Evolutionary conservation across 30 jellyfish, hydroid and myxozoan species (phyloP), one percentile per base, ranked within the genome.

Genomic region (Catostylus mosaicus): DNA sequence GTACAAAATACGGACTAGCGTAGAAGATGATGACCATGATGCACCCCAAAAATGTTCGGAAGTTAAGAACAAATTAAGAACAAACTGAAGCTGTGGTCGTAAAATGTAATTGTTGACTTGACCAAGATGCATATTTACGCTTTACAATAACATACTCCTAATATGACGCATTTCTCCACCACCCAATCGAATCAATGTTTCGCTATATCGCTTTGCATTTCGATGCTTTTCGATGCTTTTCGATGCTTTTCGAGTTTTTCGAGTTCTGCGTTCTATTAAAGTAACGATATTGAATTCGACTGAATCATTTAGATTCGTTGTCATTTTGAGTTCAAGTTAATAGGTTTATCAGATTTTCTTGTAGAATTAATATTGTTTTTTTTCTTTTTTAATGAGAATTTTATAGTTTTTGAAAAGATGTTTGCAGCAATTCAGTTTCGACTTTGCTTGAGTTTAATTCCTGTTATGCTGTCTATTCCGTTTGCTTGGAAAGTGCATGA

Each of bases 401-500:
- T 40, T 20, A 50, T 37, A 19, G 11, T 63, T 40, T 36, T 63
- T 43, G 10, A 20, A 19, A 69, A 37, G 54, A 82, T 82, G 92
- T 24, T 82, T 32, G 73, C 67, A 10, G 33, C 75, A 52, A 62
- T 46, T 22, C 73, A 82, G 51, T 38, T 67, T 72, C 92, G 92
- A 35, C 67, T 70, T 54, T 68, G 84, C 24, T 30, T 82, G 72
- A 74, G 86, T 34, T 34, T 69, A 20, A 30, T 71, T 26, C 84
- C 92, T 35, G 56, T 82, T 73, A 57, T 82, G 45, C 47, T 82
- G 36, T 82, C 92, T 0, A 43, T 82, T 18, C 92, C 82, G 34
- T 69, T 68, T 56, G 86, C 83, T 10, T 82, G 92, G 92, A 68
- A 50, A 38, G 85, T 62, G 24, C 92, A 82, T 26, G 92, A 68